These are phyloP conservation scores for Coptotermes formosanus DNA, from an alignment of 1,140 invertebrate genomes.

Conservation along the genomic window DNA sequence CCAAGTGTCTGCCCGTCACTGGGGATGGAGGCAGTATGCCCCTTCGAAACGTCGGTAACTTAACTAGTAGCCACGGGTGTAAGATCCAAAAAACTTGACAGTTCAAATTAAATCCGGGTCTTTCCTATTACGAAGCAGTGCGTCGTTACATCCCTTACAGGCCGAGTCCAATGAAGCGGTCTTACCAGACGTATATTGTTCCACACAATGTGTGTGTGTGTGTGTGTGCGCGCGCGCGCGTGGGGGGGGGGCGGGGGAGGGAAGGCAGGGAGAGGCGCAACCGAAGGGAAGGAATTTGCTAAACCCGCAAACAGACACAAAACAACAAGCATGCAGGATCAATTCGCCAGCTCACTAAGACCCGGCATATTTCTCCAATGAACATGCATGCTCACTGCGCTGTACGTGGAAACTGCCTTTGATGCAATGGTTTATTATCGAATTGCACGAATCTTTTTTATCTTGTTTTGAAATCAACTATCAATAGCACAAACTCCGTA, in stretches of 20 bases:
- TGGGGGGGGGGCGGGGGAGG: too few species aligned
- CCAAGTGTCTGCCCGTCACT: too few species aligned
- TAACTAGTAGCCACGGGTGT: too few species aligned
- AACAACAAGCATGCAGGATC: not conserved
- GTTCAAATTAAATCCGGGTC: too few species aligned
- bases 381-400: not conserved
- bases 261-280: not conserved
- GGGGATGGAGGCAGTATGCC: too few species aligned
- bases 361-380: not conserved
- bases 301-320: constrained; percentile 7
- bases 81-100: too few species aligned
- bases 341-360: not conserved
- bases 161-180: too few species aligned
- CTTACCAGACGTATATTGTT: too few species aligned
- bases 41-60: too few species aligned
- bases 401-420: not conserved
- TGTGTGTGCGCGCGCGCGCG: too few species aligned
- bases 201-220: not conserved
- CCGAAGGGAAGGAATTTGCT: not conserved
- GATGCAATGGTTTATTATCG: not conserved
- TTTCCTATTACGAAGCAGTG: too few species aligned
- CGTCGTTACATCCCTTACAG: too few species aligned
- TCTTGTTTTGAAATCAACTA: not conserved
- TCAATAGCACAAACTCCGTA: not conserved
- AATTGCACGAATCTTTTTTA: not conserved